Evolutionary conservation across 2,797 vertebrate genomes (phyloP), one percentile per base, ranked within the genome.

Genomic region (Xenentodon cancila): DNA sequence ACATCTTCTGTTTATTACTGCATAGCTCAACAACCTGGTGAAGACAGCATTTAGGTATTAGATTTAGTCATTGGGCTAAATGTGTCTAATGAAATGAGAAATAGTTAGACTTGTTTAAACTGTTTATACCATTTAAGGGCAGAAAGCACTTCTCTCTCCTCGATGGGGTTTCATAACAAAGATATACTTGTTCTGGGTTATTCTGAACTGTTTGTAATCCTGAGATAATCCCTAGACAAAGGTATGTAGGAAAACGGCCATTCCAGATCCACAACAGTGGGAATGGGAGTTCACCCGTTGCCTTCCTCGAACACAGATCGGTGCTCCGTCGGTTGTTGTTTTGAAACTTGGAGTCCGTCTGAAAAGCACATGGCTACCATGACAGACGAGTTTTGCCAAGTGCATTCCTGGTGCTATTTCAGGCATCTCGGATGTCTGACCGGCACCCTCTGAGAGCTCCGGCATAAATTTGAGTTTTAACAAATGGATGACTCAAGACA

Each of bases 321-420:
- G 47, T 64, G 52, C 54, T 11, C 34, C 34, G 11, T 1, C 9
- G 60, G 53, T 72, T 48, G 71, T 88, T 88, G 82, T 91, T 92
- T 91, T 90, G 85, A 89, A 85, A 74, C 67, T 61, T 51, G 16
- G 65, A 71, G 55, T 81, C 67, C 40, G 64, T 77, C 61, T 79
- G 77, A 88, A 58, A 68, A 89, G 89, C 91, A 90, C 91, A 80
- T 92, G 91, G 86, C 89, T 88, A 87, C 87, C 77, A 64, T 80
- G 82, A 88, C 75, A 78, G 74, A 76, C 71, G 64, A 62, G 46
- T 68, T 64, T 54, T 72, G 73, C 80, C 76, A 86, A 82, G 75
- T 79, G 77, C 78, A 81, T 84, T 87, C 73, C 78, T 87, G 78
- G 68, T 85, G 80, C 86, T 92, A 92, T 93, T 92, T 86, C 77